Conservation (phyloP, 2,113 vertebrate genomes). For the Ochotona princeps region DNA sequence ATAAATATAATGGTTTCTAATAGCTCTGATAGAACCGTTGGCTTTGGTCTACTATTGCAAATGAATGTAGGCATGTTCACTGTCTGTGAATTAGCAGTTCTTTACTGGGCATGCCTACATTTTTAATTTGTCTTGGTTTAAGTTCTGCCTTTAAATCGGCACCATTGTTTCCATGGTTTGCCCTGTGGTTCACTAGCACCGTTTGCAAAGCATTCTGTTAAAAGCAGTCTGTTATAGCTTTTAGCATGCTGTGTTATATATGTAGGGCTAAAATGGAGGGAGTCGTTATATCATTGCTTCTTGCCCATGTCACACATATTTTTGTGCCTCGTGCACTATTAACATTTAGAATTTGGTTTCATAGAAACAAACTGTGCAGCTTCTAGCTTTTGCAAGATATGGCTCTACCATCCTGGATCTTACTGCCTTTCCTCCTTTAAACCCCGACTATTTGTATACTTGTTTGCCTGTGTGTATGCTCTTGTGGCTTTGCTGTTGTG, state of each 20-base stretch:
- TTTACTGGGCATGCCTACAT: not conserved
- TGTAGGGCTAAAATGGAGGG: not conserved
- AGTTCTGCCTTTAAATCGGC: not conserved
- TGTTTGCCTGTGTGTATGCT: not conserved
- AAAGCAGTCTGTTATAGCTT: not conserved
- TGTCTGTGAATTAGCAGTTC: not conserved
- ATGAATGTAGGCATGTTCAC: not conserved
- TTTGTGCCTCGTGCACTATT: not conserved
- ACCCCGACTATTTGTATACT: not conserved
- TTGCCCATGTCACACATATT: not conserved
- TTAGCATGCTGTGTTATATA: not conserved
- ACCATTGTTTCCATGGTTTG: not conserved
- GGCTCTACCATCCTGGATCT: not conserved
- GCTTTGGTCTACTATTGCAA: not conserved
- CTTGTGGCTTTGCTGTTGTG: not conserved
- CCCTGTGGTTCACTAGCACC: not conserved
- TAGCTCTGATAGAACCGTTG: slow-evolving; percentile 41
- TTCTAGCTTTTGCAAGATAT: not conserved
- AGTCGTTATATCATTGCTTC: not conserved
- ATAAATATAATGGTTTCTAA: slow-evolving; percentile 44
- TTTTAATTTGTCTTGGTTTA: not conserved
- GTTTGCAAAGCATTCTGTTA: not conserved
- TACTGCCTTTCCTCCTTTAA: not conserved
- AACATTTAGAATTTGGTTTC: not conserved
- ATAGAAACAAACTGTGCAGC: not conserved